Percentiles rank a stretch among this genome's conserved stretches.
Conservation (phyloP, 2,113 vertebrate species). For the Pseudopodoces humilis region DNA sequence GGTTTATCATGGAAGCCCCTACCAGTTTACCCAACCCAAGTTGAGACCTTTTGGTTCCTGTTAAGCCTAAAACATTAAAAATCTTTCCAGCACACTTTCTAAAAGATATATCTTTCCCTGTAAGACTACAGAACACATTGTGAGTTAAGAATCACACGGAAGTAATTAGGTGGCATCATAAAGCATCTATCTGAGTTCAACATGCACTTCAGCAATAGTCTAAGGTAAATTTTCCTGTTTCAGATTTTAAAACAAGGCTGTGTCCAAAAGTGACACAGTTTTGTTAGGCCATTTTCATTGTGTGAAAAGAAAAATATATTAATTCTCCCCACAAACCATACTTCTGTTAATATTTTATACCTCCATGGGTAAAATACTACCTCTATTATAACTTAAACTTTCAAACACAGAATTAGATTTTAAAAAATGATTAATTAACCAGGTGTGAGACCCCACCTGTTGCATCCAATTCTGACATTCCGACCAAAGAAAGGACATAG, state of each 20-base stretch:
- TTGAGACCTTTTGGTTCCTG: not conserved
- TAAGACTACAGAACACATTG: not conserved
- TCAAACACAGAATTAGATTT: not conserved
- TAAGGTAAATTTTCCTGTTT: not conserved
- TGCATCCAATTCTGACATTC: not conserved
- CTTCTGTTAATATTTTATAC: not conserved
- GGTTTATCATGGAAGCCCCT: not conserved
- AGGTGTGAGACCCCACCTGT: not conserved
- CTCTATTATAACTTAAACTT: not conserved
- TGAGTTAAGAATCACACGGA: not conserved
- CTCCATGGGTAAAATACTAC: not conserved
- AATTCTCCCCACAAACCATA: not conserved
- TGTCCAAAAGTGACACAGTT: not conserved
- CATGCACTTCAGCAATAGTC: not conserved
- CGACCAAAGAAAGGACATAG: not conserved
- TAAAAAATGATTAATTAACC: not conserved
- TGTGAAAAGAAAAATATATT: not conserved
- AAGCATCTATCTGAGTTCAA: not conserved
- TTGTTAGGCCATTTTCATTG: not conserved
- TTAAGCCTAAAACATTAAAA: not conserved
- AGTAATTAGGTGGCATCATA: not conserved
- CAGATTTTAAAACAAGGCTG: not conserved
- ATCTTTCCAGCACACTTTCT: not conserved
- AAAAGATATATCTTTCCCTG: not conserved
- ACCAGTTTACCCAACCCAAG: not conserved